Evolutionary conservation across 2,797 vertebrate genomes (phyloP), one percentile per base, ranked within the genome.

Genomic region (Brachymystax lenok): DNA sequence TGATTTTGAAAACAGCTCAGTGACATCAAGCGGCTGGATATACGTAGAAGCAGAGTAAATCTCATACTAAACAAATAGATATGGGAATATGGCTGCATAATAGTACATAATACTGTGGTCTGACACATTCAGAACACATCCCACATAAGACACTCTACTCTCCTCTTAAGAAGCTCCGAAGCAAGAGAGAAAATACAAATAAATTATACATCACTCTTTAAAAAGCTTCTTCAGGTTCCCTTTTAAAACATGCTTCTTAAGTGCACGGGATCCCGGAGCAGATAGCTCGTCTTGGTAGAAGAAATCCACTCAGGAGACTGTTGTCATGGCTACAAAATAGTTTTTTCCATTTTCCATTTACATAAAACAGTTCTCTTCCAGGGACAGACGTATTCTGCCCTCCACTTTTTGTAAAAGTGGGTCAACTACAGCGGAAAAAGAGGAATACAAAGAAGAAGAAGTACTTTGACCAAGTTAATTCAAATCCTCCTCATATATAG

Each of bases 131-230:
- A 88, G 87, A 93, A 88, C 87, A 81, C 75, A 12, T 87, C 86
- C 86, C 86, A 85, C 80, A 84, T 88, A 93, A 84, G 83, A 88
- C 83, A 71, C 79, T 24, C 24, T 82, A 35, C 35, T 12, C 10
- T 46, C 59, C 86, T 80, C 89, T 86, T 74, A 80, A 79, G 77
- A 82, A 75, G 84, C 90, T 89, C 79, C 76, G 84, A 89, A 90
- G 90, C 85, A 87, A 83, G 83, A 92, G 40, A 46, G 59, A 89
- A 94, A 95, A 92, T 92, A 92, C 91, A 95, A 92, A 94, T 96
- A 84, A 96, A 96, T 95, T 92, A 95, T 92, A 94, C 87, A 94
- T 95, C 87, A 78, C 87, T 80, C 88, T 93, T 93, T 92, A 93
- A 93, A 94, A 94, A 94, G 92, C 94, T 94, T 93, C 90, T 88